phyloP scores from a whole-genome alignment of 2,888 invertebrate genomes.

The Apodemia zela region DNA sequence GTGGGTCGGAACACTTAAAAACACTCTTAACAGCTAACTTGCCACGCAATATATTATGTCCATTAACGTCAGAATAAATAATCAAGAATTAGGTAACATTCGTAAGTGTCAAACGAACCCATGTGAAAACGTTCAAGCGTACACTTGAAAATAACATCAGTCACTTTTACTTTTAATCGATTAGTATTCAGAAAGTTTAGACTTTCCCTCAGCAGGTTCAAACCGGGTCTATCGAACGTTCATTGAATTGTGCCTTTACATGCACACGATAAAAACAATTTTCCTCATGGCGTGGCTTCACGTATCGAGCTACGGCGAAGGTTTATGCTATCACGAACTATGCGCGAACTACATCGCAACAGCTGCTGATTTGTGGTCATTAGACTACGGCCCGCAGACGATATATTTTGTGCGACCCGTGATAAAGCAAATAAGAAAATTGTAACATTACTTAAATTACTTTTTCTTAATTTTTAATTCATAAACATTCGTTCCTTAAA shows the following conservation, averaged over 20 bases:
- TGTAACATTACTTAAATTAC: no score
- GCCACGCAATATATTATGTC: background rate
- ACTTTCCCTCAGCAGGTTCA: conserved; percentile 51
- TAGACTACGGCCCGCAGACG: no score
- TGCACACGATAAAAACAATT: conserved; percentile 15
- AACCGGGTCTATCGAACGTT: conserved; percentile 37
- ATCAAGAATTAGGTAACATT: background rate
- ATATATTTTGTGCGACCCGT: no score
- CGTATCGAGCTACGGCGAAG: no score
- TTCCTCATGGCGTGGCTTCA: no score
- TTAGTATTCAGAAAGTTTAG: conserved; percentile 65
- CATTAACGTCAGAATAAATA: background rate
- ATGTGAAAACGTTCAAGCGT: conserved; percentile 5
- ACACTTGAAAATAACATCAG: conserved; percentile 13
- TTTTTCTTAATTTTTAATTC: no score
- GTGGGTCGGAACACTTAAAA: background rate
- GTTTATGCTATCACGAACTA: no score
- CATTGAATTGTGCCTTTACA: conserved; percentile 30
- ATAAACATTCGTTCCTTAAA: no score
- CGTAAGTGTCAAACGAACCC: conserved; percentile 2
- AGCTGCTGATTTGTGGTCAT: no score
- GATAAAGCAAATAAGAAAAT: no score
- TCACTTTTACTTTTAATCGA: conserved; percentile 70
- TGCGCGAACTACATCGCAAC: no score
- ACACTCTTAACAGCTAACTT: background rate